Base-by-base conservation (phyloP, 2,888 invertebrate genomes). In the Megamerina dolium region DNA sequence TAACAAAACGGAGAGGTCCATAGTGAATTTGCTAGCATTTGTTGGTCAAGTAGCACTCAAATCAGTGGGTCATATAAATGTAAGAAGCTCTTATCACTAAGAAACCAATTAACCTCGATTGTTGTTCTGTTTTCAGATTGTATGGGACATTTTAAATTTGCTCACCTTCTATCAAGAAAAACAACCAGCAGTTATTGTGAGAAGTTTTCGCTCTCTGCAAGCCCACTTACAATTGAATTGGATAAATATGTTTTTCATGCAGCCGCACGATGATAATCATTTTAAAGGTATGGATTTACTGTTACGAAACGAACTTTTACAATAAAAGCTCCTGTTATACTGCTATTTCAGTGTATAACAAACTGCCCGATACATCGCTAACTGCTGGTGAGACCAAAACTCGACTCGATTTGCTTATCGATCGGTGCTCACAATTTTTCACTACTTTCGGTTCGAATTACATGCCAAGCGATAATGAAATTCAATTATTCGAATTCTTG, bases 131-230 rank as follows among this genome's bases (percentile, higher is more conserved):
- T 36, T 38, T 5, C 33, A 72, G 68, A 53, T 67, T 21, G 55
- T 72, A 13, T 72, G 72, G 72, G 72, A 72, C 29, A 58, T 70
- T 21, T 52, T 72, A 3, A 72, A 72, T 42, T 60, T 67, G 51
- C 36, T 71, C 23, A 54, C 66, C 9, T 68, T 63, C 44, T 64
- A 66, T 45, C 68, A 70, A 54, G 60, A 63, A 26, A 62, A 61
- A 18, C 63, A 69, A 45, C 54, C 59, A 3, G 44, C 56, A n/a
- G 50, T 49, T 33, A 60, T 68, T 9, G 54, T 66, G 17, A 60
- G 60, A 45, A 62, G 60, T 17, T 66, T 68, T 40, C 68, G 71
- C 5, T 54, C 66, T 0, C 60, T 61, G 4, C 70, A 68, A 29
- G 68, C 68, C 1, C 58, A 57, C 29, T 53, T 72, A 16, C 63